Evolutionary conservation across 1,140 invertebrate genomes (phyloP).

Genomic region (Bombus ignitus): DNA sequence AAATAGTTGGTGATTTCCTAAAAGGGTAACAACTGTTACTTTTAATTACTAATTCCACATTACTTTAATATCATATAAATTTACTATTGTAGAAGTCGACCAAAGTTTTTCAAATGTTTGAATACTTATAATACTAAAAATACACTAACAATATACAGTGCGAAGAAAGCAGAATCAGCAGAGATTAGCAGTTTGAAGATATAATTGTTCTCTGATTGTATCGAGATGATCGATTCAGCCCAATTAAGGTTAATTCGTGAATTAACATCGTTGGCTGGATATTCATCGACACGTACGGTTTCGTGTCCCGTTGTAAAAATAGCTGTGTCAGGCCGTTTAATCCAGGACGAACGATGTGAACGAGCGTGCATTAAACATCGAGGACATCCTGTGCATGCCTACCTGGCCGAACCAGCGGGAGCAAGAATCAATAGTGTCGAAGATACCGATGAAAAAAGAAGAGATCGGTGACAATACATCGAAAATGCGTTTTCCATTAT

Average conservation of each 20-base stretch:
- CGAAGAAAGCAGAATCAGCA: too few relatives aligned
- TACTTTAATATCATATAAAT: too few relatives aligned
- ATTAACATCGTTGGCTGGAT: not conserved
- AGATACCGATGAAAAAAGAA: not conserved
- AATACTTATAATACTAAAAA: too few relatives aligned
- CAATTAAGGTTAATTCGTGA: constrained; percentile 18
- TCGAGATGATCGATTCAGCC: not conserved
- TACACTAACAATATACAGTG: too few relatives aligned
- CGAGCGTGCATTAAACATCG: constrained; percentile 64
- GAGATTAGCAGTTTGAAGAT: not conserved
- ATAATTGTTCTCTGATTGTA: not conserved
- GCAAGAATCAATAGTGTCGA: constrained; percentile 17
- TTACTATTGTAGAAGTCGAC: too few relatives aligned
- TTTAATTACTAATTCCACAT: too few relatives aligned
- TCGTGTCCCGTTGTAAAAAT: constrained; percentile 44
- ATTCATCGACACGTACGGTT: not conserved
- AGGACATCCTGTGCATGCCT: constrained; percentile 21
- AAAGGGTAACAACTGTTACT: too few relatives aligned
- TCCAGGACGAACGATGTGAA: constrained; percentile 47
- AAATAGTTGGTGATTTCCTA: too few relatives aligned
- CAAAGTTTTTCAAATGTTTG: too few relatives aligned
- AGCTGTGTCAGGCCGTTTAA: constrained; percentile 51
- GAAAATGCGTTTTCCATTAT: constrained; percentile 72
- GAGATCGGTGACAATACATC: constrained; percentile 56
- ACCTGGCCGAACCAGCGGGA: not conserved